A percentile compares a stretch with the other conserved stretches of the same genome.
These are phyloP conservation scores for Stichopus chloronotus DNA, from an alignment of 35 echinoderm and acorn worm species.

Conservation along the genomic window DNA sequence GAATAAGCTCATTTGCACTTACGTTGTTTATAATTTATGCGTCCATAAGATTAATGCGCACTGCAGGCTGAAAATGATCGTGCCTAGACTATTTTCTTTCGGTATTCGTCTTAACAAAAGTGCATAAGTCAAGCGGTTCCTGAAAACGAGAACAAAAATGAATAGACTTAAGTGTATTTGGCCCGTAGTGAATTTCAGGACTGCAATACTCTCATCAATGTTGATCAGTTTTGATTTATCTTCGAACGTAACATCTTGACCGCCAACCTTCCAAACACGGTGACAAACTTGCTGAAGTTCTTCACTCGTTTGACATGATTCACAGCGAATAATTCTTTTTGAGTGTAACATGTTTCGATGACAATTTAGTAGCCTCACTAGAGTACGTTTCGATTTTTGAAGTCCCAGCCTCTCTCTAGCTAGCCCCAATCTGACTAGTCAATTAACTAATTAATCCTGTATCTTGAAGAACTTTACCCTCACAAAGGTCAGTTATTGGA, in stretches of 20 bases:
- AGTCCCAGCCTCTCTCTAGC: background rate
- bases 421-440: background rate
- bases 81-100: no score
- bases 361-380: background rate
- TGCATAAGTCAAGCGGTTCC: no score
- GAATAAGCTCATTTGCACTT: no score
- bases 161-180: no score
- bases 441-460: background rate
- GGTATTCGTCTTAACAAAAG: no score
- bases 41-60: no score
- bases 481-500: background rate
- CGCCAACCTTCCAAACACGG: background rate
- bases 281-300: background rate
- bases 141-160: no score
- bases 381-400: background rate
- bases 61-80: no score
- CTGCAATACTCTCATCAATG: no score
- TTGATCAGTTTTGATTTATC: background rate
- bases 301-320: background rate
- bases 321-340: background rate
- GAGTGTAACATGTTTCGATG: background rate
- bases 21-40: no score
- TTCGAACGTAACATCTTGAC: background rate
- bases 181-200: no score
- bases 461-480: background rate